Base-by-base conservation (phyloP, 2,888 invertebrate genomes). In the Luperina testacea region DNA sequence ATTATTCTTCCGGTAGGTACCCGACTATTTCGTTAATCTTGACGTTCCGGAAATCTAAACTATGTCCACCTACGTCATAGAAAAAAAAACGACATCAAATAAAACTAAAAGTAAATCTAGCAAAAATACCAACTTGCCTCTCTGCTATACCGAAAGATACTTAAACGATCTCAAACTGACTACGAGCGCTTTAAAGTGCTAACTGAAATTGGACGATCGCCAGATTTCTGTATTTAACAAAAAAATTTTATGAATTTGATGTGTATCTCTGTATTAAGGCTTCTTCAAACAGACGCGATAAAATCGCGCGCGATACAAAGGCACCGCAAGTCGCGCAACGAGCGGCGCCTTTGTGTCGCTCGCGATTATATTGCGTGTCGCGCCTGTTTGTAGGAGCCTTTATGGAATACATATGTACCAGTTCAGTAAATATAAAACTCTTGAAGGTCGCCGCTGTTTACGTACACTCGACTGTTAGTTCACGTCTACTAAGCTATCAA, bases 161-260 rank as follows among this genome's bases (percentile, higher is more conserved):
- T 38, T 63, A 51, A 20, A 51, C 17, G 65, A 78, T 67, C 27
- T 38, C 65, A 61, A 71, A 78, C 59, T 45, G 38, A 42, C 65
- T 63, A 45, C 68, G 70, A 77, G 75, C 64, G 75, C 67, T 77
- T 61, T 78, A 73, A 68, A 78, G 75, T 73, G 72, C 67, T 81
- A 72, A 80, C 77, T 63, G 65, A 78, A 76, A 71, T 84, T 80
- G 84, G 84, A 63, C 64, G 45, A 38, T 72, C n/a, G 80, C 87
- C 87, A 86, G 53, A 51, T 32, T 75, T 75, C n/a, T 67, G 72
- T 70, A 67, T 83, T 81, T 75, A 79, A 83, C 67, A 80, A 85
- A 79, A 84, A 82, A 72, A 7, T 0, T 64, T 69, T 72, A 64
- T 68, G 38, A 61, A 42, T 72, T 72, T 79, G 63, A 72, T 53